Percentiles rank a stretch among this genome's conserved stretches.
Conservation (phyloP, 2,797 vertebrate genomes). For the Ctenopoma kingsleyae region DNA sequence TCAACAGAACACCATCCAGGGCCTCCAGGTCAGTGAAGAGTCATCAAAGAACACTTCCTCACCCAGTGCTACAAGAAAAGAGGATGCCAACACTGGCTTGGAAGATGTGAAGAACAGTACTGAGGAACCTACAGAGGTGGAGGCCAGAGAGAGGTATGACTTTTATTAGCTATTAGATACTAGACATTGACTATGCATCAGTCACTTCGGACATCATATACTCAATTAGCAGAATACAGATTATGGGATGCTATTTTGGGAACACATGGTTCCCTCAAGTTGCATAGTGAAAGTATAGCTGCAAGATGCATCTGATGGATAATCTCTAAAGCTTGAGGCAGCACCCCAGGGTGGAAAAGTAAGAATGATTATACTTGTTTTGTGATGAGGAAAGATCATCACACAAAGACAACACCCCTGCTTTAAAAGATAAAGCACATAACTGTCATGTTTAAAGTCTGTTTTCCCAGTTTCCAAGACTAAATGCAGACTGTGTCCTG, state of each 20-base stretch:
- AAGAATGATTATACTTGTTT: slow-evolving; percentile 12
- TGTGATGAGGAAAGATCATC: slow-evolving; percentile 8
- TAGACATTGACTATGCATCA: slow-evolving; percentile 36
- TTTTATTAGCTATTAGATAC: slow-evolving; percentile 69
- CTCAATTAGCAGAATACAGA: slow-evolving; percentile 36
- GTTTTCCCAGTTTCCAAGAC: slow-evolving; percentile 19
- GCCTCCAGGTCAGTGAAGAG: slow-evolving; percentile 87
- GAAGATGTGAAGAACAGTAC: slow-evolving; percentile 87
- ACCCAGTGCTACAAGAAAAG: slow-evolving; percentile 82
- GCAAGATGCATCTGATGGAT: slow-evolving; percentile 16
- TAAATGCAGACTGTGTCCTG: background rate
- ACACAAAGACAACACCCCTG: background rate
- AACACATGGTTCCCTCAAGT: slow-evolving; percentile 4
- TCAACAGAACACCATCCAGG: slow-evolving; percentile 88
- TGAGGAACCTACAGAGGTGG: slow-evolving; percentile 86
- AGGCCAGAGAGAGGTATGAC: slow-evolving; percentile 92
- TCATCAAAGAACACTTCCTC: slow-evolving; percentile 83
- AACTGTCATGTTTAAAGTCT: background rate
- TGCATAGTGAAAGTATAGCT: slow-evolving; percentile 25
- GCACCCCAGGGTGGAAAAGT: slow-evolving; percentile 1
- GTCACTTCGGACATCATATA: slow-evolving; percentile 18
- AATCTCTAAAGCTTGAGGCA: slow-evolving; percentile 24
- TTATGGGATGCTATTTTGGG: slow-evolving; percentile 28
- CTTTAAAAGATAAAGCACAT: slow-evolving; percentile 12
- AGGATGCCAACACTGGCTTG: slow-evolving; percentile 78